Conservation (phyloP, 1,140 invertebrate genomes). For the Belonocnema kinseyi region DNA sequence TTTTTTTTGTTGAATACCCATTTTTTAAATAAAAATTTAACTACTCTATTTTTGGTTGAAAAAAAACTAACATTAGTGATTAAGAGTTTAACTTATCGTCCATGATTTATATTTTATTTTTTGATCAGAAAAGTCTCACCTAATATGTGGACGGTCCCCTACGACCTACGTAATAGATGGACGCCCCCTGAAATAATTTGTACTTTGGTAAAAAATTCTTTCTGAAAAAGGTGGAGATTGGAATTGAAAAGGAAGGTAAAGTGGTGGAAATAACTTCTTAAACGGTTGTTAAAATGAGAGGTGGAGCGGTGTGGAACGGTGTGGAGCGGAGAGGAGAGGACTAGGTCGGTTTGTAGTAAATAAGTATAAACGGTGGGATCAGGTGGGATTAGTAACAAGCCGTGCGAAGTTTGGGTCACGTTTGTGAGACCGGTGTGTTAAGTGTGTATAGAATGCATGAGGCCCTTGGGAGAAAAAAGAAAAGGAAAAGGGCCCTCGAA, state of each 20-base stretch:
- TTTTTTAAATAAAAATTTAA: too few species aligned
- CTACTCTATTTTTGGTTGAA: too few species aligned
- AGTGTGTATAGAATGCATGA: slow-evolving; percentile 8
- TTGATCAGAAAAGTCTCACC: too few species aligned
- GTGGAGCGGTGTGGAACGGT: too few species aligned
- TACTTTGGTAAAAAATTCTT: too few species aligned
- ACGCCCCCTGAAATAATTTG: too few species aligned
- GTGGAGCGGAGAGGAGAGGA: not conserved
- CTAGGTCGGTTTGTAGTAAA: slow-evolving; percentile 11
- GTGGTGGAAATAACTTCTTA: slow-evolving; percentile 58
- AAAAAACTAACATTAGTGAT: too few species aligned
- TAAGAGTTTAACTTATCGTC: too few species aligned
- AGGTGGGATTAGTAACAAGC: slow-evolving; percentile 48
- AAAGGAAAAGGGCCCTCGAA: slow-evolving; percentile 25
- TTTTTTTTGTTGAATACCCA: too few species aligned
- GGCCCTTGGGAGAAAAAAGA: slow-evolving; percentile 39
- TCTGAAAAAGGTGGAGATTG: not conserved
- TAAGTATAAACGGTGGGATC: not conserved
- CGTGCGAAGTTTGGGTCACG: slow-evolving; percentile 50
- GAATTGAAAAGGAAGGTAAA: slow-evolving; percentile 24
- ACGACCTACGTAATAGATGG: too few species aligned
- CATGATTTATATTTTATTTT: too few species aligned
- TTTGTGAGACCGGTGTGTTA: slow-evolving; percentile 32
- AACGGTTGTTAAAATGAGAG: slow-evolving; percentile 61
- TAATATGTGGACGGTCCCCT: too few species aligned